Evolutionary conservation across 2,888 invertebrate genomes (phyloP), one percentile per base, ranked within the genome.

Genomic region (Catocala nupta): DNA sequence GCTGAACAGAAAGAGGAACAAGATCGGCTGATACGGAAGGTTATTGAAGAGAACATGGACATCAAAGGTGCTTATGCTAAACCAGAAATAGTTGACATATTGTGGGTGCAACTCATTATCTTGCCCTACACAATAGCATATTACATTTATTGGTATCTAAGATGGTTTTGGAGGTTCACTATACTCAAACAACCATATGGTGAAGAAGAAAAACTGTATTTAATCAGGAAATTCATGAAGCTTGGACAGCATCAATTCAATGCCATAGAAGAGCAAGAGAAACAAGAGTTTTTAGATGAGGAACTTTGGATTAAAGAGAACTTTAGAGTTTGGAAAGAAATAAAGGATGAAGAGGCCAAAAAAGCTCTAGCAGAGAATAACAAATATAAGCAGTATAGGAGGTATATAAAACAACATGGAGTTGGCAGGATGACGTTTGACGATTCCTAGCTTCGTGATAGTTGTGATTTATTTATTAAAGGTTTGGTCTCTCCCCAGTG

Each of bases 11-110:
- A 96, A 85, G 96, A 96, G 74, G 97, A 98, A 86, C 96, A 97
- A 70, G 98, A 99, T 82, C 95, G 94, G 63, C 95, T 98, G 45
- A 96, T 99, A 59, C 95, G 96, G 68, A 95, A 96, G 84, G 96
- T 99, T 3, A 97, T 99, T 63, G 98, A 97, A 88, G 97, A 98
- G 74, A 98, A 98, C 83, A 97, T 99, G 97, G 98, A 98, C 82
- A 98, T 99, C 52, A 96, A 98, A 84, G 99, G 99, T 13, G 98
- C 98, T 0, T 98, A 98, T 89, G 97, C 98, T 0, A 98, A 98
- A 83, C 98, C 98, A 0, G 96, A 96, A 56, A 87, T 97, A 16
- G 84, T 92, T 55, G 97, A 98, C 88, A 95, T 98, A 8, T 90
- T 99, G 7, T 98, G 98, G 97, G 93, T 98, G 55, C 98, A 98